These are phyloP conservation scores for Danio albolineatus DNA, from an alignment of 2,797 vertebrate genomes.

Conservation along the genomic window DNA sequence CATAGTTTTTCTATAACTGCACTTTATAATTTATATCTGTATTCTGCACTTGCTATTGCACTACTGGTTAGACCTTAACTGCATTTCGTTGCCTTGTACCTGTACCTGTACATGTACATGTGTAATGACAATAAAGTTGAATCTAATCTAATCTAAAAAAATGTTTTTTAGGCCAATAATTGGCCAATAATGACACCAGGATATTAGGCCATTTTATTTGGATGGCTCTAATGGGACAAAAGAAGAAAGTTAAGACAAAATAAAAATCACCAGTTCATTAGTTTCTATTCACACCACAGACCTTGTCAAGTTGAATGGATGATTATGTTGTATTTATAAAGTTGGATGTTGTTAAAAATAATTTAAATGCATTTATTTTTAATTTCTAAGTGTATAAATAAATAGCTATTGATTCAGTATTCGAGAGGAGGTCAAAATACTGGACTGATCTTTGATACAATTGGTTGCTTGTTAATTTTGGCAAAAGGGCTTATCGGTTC, in stretches of 20 bases:
- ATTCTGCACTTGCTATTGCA: no score
- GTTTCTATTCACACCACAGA: neutral
- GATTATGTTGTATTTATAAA: neutral
- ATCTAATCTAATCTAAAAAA: no score
- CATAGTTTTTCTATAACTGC: no score
- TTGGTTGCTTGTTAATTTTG: slow-evolving; percentile 6
- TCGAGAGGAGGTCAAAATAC: neutral
- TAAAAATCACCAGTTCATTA: neutral
- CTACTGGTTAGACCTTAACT: no score
- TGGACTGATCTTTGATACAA: neutral
- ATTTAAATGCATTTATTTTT: neutral
- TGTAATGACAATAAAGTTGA: no score
- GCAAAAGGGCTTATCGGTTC: neutral
- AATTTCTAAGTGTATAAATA: neutral
- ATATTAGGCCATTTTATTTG: slow-evolving; percentile 79
- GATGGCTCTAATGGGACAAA: slow-evolving; percentile 63
- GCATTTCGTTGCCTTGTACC: no score
- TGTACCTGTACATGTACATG: no score
- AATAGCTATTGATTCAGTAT: neutral
- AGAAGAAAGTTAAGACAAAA: slow-evolving; percentile 31
- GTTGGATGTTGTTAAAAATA: neutral
- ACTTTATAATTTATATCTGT: no score
- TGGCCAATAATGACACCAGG: slow-evolving; percentile 80
- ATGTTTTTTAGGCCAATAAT: slow-evolving; percentile 76
- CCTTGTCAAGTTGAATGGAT: neutral